These are phyloP conservation scores for Botia almorhae DNA, from an alignment of 2,797 vertebrate genomes.

Conservation along the genomic window DNA sequence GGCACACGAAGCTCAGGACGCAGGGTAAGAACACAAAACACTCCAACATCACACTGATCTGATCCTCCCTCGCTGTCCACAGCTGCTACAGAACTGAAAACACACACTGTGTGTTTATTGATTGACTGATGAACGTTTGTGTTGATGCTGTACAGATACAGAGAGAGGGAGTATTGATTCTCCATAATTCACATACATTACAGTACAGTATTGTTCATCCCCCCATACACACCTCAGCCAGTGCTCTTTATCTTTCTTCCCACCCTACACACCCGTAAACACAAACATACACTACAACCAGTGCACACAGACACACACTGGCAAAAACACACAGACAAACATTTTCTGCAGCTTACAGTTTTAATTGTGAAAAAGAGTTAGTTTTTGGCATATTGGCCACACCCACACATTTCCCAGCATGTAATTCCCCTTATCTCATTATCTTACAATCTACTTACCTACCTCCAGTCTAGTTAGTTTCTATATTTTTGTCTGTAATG, in stretches of 20 bases:
- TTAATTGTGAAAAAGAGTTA: no score
- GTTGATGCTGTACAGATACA: not conserved
- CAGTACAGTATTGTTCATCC: not conserved
- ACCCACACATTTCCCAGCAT: no score
- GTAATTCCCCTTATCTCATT: no score
- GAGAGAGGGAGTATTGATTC: conserved; percentile 2
- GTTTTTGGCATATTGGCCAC: no score
- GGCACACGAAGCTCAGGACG: conserved; percentile 97
- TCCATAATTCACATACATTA: conserved; percentile 24
- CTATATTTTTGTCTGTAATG: no score
- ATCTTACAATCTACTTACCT: no score
- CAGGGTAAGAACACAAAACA: conserved; percentile 82
- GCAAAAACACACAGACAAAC: no score
- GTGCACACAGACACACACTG: no score
- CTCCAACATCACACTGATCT: not conserved
- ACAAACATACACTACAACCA: not conserved
- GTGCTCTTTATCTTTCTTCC: no score
- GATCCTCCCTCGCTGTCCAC: no score
- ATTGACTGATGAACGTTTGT: not conserved
- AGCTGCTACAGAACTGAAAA: conserved; percentile 20
- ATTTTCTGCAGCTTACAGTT: no score
- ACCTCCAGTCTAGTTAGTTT: no score
- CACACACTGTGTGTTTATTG: not conserved
- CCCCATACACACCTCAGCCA: not conserved
- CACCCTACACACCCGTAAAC: not conserved